Conservation (phyloP, 2,113 vertebrate genomes). For the Notechis scutatus region DNA sequence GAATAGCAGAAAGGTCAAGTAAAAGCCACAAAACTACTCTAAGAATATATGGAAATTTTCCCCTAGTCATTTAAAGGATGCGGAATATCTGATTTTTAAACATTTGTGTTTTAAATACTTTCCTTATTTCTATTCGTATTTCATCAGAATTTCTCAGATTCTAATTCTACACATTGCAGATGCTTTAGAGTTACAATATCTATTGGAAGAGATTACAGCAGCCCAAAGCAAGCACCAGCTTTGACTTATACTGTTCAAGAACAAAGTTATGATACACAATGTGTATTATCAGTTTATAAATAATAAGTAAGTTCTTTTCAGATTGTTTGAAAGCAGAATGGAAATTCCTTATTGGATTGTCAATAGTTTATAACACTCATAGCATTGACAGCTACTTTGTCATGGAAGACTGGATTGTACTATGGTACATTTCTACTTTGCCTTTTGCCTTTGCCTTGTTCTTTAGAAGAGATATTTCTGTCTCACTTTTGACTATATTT, state of each 20-base stretch:
- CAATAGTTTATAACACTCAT: background rate
- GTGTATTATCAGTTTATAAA: background rate
- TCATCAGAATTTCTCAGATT: background rate
- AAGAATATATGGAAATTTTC: background rate
- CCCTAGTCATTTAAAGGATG: background rate
- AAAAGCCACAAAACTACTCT: background rate
- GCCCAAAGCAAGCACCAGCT: background rate
- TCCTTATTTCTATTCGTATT: background rate
- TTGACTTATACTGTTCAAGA: background rate
- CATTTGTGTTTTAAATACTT: background rate
- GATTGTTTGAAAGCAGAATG: background rate
- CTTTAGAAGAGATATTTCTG: background rate
- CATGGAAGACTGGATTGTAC: background rate
- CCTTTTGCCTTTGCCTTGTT: background rate
- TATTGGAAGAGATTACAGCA: background rate
- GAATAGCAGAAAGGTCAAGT: background rate
- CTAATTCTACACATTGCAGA: background rate
- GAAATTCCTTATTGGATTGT: background rate
- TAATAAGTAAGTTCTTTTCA: background rate
- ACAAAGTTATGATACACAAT: background rate
- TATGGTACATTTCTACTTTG: background rate
- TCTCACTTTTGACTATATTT: background rate
- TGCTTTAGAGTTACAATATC: background rate
- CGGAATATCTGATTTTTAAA: background rate
- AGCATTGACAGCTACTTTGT: background rate